phyloP scores from a whole-genome alignment of 2,113 vertebrate genomes.

The Oryctolagus cuniculus region DNA sequence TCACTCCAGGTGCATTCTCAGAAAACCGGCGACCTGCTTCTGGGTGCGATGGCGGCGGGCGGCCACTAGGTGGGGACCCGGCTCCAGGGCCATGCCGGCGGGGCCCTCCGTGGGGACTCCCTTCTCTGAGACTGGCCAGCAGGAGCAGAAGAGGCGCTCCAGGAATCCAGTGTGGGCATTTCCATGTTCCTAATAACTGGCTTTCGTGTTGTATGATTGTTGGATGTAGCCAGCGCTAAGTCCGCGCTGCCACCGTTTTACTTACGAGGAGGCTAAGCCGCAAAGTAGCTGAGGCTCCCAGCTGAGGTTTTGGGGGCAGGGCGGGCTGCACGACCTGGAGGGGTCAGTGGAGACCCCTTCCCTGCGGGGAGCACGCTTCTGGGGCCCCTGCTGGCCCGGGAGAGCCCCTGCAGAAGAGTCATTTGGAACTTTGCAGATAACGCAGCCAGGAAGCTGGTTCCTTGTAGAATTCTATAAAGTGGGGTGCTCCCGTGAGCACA shows the following conservation, averaged over 20 bases:
- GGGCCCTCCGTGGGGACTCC: not conserved
- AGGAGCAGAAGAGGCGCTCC: too few relatives aligned
- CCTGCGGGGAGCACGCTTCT: too few relatives aligned
- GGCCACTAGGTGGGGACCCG: slow-evolving; percentile 57
- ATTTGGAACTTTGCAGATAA: not conserved
- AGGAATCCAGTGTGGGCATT: too few relatives aligned
- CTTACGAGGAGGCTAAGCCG: not conserved
- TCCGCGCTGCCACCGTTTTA: not conserved
- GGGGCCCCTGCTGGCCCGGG: too few relatives aligned
- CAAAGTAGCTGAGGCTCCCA: too few relatives aligned
- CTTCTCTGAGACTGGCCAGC: too few relatives aligned
- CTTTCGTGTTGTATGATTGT: too few relatives aligned
- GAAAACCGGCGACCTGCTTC: not conserved
- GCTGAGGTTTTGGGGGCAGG: too few relatives aligned
- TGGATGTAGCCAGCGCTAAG: not conserved
- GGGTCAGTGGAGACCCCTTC: too few relatives aligned
- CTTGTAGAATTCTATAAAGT: not conserved
- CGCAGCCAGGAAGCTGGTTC: not conserved
- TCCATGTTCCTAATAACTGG: too few relatives aligned
- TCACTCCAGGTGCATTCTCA: not conserved
- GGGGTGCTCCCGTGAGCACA: not conserved
- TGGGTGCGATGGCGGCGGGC: not conserved
- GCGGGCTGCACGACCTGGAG: too few relatives aligned
- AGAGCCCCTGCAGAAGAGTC: not conserved
- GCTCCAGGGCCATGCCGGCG: not conserved